A percentile compares a stretch with the other conserved stretches of the same genome.
These are phyloP conservation scores for Hemaris fuciformis DNA, from an alignment of 2,888 invertebrate genomes.

Conservation along the genomic window DNA sequence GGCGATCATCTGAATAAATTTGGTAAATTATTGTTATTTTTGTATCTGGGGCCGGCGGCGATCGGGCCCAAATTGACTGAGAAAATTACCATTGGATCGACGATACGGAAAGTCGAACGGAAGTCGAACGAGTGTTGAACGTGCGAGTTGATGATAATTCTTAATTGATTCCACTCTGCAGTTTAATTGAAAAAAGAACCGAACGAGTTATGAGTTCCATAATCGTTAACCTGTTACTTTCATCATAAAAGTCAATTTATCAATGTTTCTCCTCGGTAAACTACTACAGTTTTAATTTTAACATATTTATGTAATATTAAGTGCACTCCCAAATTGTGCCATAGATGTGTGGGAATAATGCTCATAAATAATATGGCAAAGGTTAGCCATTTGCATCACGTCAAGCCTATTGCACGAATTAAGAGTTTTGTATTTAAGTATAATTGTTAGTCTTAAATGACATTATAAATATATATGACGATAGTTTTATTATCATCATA, in stretches of 20 bases:
- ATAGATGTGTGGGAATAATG: neutral
- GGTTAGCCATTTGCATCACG: no score
- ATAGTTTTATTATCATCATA: no score
- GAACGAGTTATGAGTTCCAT: neutral
- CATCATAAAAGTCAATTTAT: neutral
- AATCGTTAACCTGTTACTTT: neutral
- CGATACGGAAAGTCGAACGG: conserved; percentile 5
- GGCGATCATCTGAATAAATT: conserved; percentile 72
- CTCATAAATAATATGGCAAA: no score
- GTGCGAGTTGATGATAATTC: neutral
- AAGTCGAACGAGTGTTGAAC: neutral
- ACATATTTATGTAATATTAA: neutral
- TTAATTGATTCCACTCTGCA: neutral
- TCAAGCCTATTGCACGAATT: no score
- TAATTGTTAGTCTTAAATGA: no score
- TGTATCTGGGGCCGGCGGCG: conserved; percentile 47
- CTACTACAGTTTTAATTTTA: no score
- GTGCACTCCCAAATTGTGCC: neutral
- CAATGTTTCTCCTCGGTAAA: neutral
- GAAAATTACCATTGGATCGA: conserved; percentile 23
- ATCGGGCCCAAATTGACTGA: conserved; percentile 23
- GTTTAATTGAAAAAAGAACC: neutral
- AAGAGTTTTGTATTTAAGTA: no score
- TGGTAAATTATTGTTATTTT: conserved; percentile 75
- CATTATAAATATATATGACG: no score